Evolutionary conservation across 2,888 invertebrate genomes (phyloP).

Genomic region (Anticlea derivata): DNA sequence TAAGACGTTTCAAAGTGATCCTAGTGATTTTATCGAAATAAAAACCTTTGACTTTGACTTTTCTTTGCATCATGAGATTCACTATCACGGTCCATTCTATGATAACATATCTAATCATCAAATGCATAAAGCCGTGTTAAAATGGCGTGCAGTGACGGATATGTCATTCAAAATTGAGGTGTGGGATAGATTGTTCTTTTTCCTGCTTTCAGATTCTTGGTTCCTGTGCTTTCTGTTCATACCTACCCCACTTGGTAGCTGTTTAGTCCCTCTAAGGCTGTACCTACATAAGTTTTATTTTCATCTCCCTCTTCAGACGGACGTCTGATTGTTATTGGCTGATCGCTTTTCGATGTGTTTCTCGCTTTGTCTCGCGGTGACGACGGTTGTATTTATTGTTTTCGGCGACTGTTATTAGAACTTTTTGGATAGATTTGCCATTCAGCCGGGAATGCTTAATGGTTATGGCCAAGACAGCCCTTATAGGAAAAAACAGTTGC

Average conservation of each 20-base stretch:
- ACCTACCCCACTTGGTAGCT: not conserved
- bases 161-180: no score
- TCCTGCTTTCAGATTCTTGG: not conserved
- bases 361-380: constrained; percentile 14
- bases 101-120: no score
- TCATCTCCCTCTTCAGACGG: constrained; percentile 6
- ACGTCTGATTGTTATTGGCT: constrained; percentile 21
- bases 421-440: constrained; percentile 20
- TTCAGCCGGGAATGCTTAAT: constrained; percentile 9
- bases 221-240: constrained; percentile 6
- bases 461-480: not conserved
- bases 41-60: no score
- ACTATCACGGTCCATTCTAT: no score
- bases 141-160: no score
- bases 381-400: constrained; percentile 29
- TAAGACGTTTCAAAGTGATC: no score
- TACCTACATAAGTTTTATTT: constrained; percentile 24
- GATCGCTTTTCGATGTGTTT: constrained; percentile 17
- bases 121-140: no score
- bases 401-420: constrained; percentile 20
- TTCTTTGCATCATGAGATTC: no score
- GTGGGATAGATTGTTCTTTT: not conserved
- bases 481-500: no score
- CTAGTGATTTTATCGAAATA: no score
- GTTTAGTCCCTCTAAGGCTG: not conserved